Base-by-base conservation (phyloP, 2,888 invertebrate species). In the Drosophila kambysellisi region DNA sequence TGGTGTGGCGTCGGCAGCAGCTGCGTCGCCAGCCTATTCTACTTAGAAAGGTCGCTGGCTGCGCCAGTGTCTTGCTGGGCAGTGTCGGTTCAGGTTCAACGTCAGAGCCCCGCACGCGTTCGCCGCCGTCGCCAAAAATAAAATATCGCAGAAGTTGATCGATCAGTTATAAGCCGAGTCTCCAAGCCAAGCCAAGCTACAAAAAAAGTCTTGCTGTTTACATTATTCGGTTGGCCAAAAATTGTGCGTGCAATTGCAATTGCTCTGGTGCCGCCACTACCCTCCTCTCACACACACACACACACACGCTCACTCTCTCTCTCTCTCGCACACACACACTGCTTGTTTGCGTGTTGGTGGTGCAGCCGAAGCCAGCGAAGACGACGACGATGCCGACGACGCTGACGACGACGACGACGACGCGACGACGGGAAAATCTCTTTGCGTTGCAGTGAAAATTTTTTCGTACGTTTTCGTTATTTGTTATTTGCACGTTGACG, bases 81-180 rank as follows among this genome's bases (percentile, higher is more conserved):
- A 93, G 93, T 92, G 91, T 93, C 92, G 93, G 93, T 92, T 93
- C 88, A 92, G 90, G 83, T 78, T 78, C 82, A 78, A 91, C 92
- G 83, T 91, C 87, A 83, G 88, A 88, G 75, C 81, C 80, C 86
- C 90, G 90, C 90, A 82, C 91, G 89, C 90, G 90, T 87, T 63
- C 72, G 67, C 65, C 69, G 67, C 70, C 58, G 79, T 69, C 66
- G 68, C 56, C 62, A 53, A 58, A 46, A 15, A 12, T 4, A 20
- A 46, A 71, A 37, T 59, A 56, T 37, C 46, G 64, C 46, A 57
- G 33, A 68, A 76, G 69, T 76, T 51, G 46, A 69, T 50, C 50
- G 46, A 69, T 50, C 50, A 64, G 51, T 61, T 71, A 56, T 52
- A 72, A 72, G 62, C 60, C 63, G 33, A 69, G 60, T 39, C 17